A percentile compares a stretch with the other conserved stretches of the same genome.
Conservation (phyloP, 2,113 vertebrate genomes). For the Trachemys scripta region DNA sequence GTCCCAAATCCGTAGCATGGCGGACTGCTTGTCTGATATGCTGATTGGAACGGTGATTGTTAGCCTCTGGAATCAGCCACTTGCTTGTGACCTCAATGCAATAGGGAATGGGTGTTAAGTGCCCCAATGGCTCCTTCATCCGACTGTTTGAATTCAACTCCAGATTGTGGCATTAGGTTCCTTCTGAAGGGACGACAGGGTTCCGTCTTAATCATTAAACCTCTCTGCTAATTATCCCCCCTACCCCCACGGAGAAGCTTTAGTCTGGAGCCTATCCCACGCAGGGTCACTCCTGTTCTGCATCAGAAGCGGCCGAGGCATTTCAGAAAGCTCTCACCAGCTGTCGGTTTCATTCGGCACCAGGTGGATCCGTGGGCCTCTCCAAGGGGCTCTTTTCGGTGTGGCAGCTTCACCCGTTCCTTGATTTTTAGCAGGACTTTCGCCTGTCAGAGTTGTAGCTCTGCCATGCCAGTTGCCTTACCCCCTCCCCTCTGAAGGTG, state of each 20-base stretch:
- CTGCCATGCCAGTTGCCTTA: neutral
- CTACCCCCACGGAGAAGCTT: neutral
- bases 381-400: neutral
- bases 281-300: neutral
- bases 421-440: neutral
- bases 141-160: neutral
- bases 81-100: neutral
- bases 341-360: neutral
- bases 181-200: neutral
- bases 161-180: neutral
- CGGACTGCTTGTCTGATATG: neutral
- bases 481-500: too few species aligned
- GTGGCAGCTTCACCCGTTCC: neutral
- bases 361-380: neutral
- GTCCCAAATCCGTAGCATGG: neutral
- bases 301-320: neutral
- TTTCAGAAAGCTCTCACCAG: neutral
- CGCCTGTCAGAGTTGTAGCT: neutral
- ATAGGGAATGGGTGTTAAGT: neutral
- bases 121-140: neutral
- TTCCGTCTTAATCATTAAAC: neutral
- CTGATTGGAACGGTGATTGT: neutral
- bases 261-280: fast-evolving
- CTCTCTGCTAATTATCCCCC: neutral
- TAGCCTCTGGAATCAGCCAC: neutral